phyloP scores from a whole-genome alignment of 2,797 vertebrate genomes.

The Rhynchotus rufescens region DNA sequence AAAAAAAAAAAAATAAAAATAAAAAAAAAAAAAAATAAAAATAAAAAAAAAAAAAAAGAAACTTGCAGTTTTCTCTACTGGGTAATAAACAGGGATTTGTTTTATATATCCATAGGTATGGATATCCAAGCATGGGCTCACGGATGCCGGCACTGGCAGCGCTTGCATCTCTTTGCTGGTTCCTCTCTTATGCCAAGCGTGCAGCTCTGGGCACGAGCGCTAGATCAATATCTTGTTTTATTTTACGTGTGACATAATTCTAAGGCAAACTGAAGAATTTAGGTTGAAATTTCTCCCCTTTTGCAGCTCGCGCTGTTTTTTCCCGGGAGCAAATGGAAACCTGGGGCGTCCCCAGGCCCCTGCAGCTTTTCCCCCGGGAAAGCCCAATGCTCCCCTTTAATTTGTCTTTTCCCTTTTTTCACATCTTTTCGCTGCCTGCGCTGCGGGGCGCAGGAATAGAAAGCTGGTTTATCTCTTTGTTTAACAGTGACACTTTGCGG shows the following conservation, averaged over 20 bases:
- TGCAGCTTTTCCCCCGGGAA: no score
- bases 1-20: neutral
- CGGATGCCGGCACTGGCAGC: neutral
- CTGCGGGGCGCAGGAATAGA: no score
- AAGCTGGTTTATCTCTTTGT: no score
- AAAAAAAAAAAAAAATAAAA: conserved; percentile 23
- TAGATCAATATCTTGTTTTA: neutral
- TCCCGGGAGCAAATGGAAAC: rapidly evolving
- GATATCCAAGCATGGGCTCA: neutral
- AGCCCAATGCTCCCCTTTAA: neutral
- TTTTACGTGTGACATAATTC: neutral
- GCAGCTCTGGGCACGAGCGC: neutral
- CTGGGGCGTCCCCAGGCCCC: no score
- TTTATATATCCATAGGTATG: neutral
- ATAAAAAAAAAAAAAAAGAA: conserved; percentile 78
- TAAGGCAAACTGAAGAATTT: rapidly evolving
- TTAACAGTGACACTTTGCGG: neutral
- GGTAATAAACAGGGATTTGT: conserved; percentile 73
- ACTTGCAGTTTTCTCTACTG: conserved; percentile 65
- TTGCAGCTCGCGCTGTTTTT: neutral
- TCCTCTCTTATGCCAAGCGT: neutral
- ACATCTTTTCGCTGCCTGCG: no score
- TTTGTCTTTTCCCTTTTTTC: neutral
- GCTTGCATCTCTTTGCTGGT: neutral
- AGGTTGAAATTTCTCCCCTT: neutral